Percentiles rank a stretch among this genome's conserved stretches.
Evolutionary conservation across 2,888 invertebrate species (phyloP).

Genomic region (Agonum fuliginosum): DNA sequence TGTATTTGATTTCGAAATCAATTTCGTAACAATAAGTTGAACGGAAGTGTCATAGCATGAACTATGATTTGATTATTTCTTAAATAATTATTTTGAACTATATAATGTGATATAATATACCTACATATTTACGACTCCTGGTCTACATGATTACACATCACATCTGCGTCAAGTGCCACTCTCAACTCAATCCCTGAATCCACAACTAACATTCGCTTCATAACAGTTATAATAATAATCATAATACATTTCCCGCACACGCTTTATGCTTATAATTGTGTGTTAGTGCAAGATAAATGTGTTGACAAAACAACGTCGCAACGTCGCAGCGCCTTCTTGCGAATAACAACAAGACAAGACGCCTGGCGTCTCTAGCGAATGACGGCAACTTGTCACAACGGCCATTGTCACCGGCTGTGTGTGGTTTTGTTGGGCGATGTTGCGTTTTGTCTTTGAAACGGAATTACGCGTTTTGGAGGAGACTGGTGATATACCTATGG

Average conservation of each 20-base stretch:
- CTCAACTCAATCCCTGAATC: no score
- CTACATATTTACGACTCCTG: background rate
- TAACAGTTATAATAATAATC: constrained; percentile 57
- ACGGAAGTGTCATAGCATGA: no score
- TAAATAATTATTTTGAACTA: no score
- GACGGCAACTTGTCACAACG: constrained; percentile 69
- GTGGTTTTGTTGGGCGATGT: constrained; percentile 41
- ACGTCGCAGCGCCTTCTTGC: constrained; percentile 3
- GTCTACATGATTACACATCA: background rate
- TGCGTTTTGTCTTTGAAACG: constrained; percentile 43
- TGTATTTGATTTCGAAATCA: no score
- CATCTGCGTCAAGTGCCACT: constrained; percentile 20
- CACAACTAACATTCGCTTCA: constrained; percentile 34
- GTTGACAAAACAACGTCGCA: constrained; percentile 68
- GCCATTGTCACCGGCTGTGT: constrained; percentile 26
- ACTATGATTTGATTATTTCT: no score
- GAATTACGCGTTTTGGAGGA: constrained; percentile 35
- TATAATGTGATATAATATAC: background rate
- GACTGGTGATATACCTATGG: background rate
- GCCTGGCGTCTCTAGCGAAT: constrained; percentile 66
- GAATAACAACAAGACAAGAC: constrained; percentile 68
- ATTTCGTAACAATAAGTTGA: no score
- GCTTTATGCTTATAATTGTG: constrained; percentile 70
- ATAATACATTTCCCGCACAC: constrained; percentile 43
- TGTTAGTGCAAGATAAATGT: constrained; percentile 71